Evolutionary conservation across 2,113 vertebrate species (phyloP).

Genomic region (Equus przewalskii): DNA sequence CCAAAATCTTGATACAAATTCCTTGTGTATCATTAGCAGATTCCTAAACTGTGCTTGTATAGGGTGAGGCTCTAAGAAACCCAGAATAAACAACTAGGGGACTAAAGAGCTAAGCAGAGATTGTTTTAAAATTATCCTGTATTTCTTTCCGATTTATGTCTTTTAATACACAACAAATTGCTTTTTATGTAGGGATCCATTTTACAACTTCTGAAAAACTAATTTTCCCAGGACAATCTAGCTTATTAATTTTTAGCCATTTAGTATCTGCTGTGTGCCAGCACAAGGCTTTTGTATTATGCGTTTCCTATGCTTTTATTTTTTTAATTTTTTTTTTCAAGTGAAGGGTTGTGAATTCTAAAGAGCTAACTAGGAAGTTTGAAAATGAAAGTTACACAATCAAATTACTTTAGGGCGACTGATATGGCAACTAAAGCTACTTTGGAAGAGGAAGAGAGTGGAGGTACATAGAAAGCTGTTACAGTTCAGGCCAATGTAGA

Average conservation of each 20-base stretch:
- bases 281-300: neutral
- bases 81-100: constrained; percentile 6
- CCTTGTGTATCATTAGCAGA: neutral
- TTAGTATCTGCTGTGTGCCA: neutral
- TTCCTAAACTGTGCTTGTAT: neutral
- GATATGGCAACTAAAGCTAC: constrained; percentile 10
- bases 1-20: neutral
- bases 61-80: neutral
- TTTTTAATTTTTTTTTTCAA: neutral
- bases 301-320: neutral
- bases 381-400: neutral
- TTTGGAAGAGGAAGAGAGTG: constrained; percentile 39
- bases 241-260: constrained; percentile 30
- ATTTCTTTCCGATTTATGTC: constrained; percentile 27
- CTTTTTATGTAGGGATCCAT: constrained; percentile 42
- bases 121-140: neutral
- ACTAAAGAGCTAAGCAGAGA: neutral
- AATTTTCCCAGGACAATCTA: constrained; percentile 7
- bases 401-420: neutral
- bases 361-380: neutral
- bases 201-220: constrained; percentile 32
- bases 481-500: constrained; percentile 5
- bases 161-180: constrained; percentile 43
- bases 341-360: neutral
- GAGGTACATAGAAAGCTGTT: neutral